phyloP scores from a whole-genome alignment of 1,140 invertebrate species.

The Pseudomyrmex dendroicus region DNA sequence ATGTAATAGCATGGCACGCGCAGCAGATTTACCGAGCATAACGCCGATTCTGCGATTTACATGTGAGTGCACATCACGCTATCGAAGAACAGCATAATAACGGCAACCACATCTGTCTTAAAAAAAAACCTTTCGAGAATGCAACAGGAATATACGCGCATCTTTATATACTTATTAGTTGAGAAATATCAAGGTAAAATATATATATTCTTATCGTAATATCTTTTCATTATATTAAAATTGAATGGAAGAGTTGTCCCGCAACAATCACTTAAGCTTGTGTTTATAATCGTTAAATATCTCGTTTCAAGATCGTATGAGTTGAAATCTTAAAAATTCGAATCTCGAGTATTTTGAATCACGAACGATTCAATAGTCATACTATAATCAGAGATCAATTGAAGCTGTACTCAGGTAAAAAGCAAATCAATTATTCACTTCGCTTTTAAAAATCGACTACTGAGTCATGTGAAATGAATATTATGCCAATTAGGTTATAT shows the following conservation, averaged over 20 bases:
- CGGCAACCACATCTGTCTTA: not conserved
- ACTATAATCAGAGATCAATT: too few relatives aligned
- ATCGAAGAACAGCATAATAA: not conserved
- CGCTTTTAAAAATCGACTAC: too few relatives aligned
- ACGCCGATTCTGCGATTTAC: conserved; percentile 20
- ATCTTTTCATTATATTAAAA: conserved; percentile 14
- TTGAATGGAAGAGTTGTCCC: not conserved
- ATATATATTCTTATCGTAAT: not conserved
- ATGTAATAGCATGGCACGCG: not conserved
- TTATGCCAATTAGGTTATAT: not conserved
- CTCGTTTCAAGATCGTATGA: too few relatives aligned
- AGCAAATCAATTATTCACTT: too few relatives aligned
- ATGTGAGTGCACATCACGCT: not conserved
- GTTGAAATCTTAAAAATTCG: too few relatives aligned
- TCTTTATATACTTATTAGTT: not conserved
- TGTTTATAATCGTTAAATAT: not conserved
- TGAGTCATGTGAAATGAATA: too few relatives aligned
- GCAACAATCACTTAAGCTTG: not conserved
- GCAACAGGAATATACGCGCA: not conserved
- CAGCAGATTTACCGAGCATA: conserved; percentile 26
- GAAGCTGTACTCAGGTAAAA: too few relatives aligned
- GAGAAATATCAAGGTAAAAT: conserved; percentile 22
- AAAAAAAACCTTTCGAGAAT: not conserved
- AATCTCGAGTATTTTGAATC: too few relatives aligned
- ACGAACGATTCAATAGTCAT: too few relatives aligned